phyloP scores from a whole-genome alignment of 92 coral and sea anemone genomes.

The Porites evermanni region DNA sequence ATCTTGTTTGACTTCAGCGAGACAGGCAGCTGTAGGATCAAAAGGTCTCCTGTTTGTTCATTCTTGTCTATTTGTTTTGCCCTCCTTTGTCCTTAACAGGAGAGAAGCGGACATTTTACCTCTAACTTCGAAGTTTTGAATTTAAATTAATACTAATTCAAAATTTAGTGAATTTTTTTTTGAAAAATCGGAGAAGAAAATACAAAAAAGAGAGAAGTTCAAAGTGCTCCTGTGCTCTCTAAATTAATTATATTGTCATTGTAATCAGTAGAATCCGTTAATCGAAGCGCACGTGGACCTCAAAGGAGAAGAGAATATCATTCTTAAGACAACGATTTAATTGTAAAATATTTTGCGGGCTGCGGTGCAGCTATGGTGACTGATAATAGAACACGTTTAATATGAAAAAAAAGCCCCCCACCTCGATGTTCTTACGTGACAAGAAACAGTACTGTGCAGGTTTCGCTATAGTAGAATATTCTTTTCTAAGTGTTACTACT shows the following conservation, averaged over 20 bases:
- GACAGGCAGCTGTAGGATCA: too few relatives aligned
- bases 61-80: neutral
- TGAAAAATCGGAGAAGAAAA: neutral
- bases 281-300: conserved; percentile 7
- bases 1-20: neutral
- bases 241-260: neutral
- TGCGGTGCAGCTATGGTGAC: conserved; percentile 11
- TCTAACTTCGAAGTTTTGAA: too few relatives aligned
- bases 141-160: neutral
- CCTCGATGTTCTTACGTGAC: neutral
- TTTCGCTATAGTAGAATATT: neutral
- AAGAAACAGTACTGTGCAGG: neutral
- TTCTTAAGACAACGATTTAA: neutral
- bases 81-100: neutral
- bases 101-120: neutral
- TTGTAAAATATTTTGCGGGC: conserved; percentile 12
- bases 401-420: neutral
- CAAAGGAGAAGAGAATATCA: conserved; percentile 6
- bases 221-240: neutral
- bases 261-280: conserved; percentile 7
- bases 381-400: neutral
- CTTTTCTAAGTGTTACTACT: neutral
- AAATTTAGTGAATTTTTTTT: neutral
- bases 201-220: neutral
- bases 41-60: neutral